Evolutionary conservation across 2,888 invertebrate genomes (phyloP).

Genomic region (Smittia sp.): DNA sequence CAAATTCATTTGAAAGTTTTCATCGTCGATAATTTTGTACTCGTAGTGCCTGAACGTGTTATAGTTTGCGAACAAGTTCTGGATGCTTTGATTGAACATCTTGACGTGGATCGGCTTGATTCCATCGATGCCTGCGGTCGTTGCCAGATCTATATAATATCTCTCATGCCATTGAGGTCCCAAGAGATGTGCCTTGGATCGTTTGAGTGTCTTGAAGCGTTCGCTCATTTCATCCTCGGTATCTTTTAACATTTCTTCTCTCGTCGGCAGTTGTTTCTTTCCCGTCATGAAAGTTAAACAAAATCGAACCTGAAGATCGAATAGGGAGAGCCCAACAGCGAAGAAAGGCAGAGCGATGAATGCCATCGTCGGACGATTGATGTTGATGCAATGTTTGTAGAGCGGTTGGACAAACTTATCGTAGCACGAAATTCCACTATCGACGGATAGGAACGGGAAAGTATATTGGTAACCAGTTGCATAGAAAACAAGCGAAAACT

Average conservation of each 20-base stretch:
- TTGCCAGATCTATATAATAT: background rate
- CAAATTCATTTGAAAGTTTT: background rate
- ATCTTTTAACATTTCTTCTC: conserved; percentile 2
- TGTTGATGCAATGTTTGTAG: conserved; percentile 78
- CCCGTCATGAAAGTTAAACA: conserved; percentile 2
- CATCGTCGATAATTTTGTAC: background rate
- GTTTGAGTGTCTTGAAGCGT: background rate
- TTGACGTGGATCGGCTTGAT: background rate
- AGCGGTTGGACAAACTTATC: conserved; percentile 73
- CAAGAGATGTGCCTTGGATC: background rate
- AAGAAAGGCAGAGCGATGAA: conserved; percentile 64
- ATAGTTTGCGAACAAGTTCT: background rate
- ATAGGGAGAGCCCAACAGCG: background rate
- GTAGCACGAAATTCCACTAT: conserved; percentile 64
- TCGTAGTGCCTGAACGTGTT: background rate
- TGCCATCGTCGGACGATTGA: conserved; percentile 69
- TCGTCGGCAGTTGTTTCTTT: background rate
- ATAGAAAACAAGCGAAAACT: conserved; percentile 65
- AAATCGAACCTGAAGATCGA: background rate
- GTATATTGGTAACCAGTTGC: conserved; percentile 73
- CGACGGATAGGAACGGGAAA: conserved; percentile 66
- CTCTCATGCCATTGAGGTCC: background rate
- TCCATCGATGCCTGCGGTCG: background rate
- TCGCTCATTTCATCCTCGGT: conserved; percentile 1
- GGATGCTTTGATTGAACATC: background rate